These are phyloP conservation scores for Ascidia mentula DNA, from an alignment of 23 tunicate genomes.

Conservation along the genomic window DNA sequence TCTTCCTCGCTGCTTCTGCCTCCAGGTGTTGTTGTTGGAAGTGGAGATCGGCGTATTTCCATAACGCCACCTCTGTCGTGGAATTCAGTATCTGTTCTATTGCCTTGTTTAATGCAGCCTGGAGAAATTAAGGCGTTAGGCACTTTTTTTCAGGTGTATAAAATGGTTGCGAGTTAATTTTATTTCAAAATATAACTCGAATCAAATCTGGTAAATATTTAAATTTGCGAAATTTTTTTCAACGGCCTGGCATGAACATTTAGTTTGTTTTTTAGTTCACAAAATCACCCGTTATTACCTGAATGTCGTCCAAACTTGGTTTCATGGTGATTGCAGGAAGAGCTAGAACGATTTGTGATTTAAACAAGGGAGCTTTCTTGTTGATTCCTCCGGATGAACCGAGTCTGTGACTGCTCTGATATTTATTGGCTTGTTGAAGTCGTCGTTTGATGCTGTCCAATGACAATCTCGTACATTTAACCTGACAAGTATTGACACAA, in stretches of 20 bases:
- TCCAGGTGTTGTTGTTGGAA: constrained; percentile 80
- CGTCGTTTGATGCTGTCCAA: constrained; percentile 94
- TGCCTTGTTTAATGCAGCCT: constrained; percentile 81
- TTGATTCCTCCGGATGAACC: constrained; percentile 31
- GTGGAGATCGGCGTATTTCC: constrained; percentile 92
- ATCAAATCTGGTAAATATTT: too few relatives aligned
- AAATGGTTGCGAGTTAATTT: too few relatives aligned
- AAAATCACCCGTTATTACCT: constrained; percentile 28
- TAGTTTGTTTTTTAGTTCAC: not conserved
- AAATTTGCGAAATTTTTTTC: too few relatives aligned
- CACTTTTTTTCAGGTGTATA: too few relatives aligned
- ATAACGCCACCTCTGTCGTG: constrained; percentile 55
- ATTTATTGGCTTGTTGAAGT: constrained; percentile 94
- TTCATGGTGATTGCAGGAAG: constrained; percentile 79
- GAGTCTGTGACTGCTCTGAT: constrained; percentile 57
- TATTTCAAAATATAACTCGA: too few relatives aligned
- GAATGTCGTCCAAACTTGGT: constrained; percentile 97
- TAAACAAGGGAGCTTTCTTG: constrained; percentile 83
- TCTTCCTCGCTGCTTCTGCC: constrained; percentile 96
- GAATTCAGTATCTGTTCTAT: constrained; percentile 83
- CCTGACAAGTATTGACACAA: constrained; percentile 27
- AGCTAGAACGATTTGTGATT: constrained; percentile 82
- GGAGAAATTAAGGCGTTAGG: not conserved
- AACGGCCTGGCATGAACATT: too few relatives aligned
- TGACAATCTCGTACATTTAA: constrained; percentile 84